A percentile compares a stretch with the other conserved stretches of the same genome.
These are phyloP conservation scores for Goniozus legneri DNA, from an alignment of 1,140 invertebrate genomes.

Conservation along the genomic window DNA sequence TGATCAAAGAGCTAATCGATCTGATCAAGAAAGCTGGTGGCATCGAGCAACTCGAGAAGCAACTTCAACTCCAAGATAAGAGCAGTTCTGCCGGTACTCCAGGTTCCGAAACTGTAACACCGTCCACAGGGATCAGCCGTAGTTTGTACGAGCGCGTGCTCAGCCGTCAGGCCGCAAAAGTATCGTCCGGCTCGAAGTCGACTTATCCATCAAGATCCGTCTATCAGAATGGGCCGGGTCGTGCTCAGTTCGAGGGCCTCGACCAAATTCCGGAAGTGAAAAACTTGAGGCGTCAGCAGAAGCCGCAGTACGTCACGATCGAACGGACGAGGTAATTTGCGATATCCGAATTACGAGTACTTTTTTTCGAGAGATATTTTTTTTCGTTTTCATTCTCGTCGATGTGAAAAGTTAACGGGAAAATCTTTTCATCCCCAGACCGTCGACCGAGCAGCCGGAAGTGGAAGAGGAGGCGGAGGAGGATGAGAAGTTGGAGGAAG, in stretches of 20 bases:
- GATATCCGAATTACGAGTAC: constrained; percentile 4
- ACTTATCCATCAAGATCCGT: constrained; percentile 19
- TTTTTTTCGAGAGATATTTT: constrained; percentile 8
- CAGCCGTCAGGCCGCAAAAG: constrained; percentile 44
- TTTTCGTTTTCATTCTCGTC: neutral
- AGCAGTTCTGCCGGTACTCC: constrained; percentile 29
- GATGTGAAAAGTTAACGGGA: too few relatives aligned
- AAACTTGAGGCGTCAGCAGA: constrained; percentile 55
- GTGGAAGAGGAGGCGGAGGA: constrained; percentile 36
- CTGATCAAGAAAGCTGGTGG: constrained; percentile 81
- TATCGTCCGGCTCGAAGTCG: neutral
- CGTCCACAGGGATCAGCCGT: constrained; percentile 66
- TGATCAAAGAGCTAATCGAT: constrained; percentile 80
- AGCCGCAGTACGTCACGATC: constrained; percentile 64
- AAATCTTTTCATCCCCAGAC: too few relatives aligned
- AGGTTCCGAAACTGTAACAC: constrained; percentile 39
- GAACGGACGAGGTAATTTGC: constrained; percentile 47
- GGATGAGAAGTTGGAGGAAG: constrained; percentile 40
- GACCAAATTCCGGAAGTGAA: constrained; percentile 56
- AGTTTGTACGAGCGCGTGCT: constrained; percentile 71
- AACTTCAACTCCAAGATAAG: constrained; percentile 61
- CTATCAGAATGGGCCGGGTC: constrained; percentile 49
- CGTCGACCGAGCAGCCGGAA: constrained; percentile 23
- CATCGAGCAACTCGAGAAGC: constrained; percentile 77
- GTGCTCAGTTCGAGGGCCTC: constrained; percentile 71